Evolutionary conservation across 2,888 invertebrate genomes (phyloP).

Genomic region (Frankliniella fusca): DNA sequence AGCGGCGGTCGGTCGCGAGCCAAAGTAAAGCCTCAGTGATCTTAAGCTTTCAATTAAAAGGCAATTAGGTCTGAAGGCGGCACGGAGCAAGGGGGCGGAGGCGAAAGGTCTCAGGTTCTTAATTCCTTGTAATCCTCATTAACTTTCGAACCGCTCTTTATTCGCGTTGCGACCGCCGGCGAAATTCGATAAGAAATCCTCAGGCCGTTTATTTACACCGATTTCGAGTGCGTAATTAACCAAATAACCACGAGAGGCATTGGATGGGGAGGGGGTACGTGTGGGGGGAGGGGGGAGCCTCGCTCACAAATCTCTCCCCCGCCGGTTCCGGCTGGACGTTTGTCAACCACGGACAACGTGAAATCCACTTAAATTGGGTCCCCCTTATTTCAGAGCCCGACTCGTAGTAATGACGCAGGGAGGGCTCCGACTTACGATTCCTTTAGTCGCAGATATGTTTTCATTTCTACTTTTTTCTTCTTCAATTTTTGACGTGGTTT

Average conservation of each 20-base stretch:
- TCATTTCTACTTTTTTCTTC: neutral
- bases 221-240: neutral
- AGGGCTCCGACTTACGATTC: neutral
- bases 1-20: neutral
- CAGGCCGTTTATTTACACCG: neutral
- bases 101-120: neutral
- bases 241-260: too few species aligned
- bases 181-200: neutral
- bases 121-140: constrained; percentile 19
- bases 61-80: neutral
- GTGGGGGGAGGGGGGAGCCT: neutral
- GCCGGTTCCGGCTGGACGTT: neutral
- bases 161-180: neutral
- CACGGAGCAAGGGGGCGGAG: neutral
- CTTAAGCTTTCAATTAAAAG: constrained; percentile 26
- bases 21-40: constrained; percentile 20
- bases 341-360: neutral
- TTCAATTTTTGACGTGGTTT: neutral
- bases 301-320: neutral
- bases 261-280: neutral
- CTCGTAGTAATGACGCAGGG: neutral
- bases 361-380: constrained; percentile 11
- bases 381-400: neutral
- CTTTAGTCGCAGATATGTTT: neutral
- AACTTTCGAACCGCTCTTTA: constrained; percentile 1